Evolutionary conservation across 2,113 vertebrate species (phyloP).

Genomic region (Ailurus styani): DNA sequence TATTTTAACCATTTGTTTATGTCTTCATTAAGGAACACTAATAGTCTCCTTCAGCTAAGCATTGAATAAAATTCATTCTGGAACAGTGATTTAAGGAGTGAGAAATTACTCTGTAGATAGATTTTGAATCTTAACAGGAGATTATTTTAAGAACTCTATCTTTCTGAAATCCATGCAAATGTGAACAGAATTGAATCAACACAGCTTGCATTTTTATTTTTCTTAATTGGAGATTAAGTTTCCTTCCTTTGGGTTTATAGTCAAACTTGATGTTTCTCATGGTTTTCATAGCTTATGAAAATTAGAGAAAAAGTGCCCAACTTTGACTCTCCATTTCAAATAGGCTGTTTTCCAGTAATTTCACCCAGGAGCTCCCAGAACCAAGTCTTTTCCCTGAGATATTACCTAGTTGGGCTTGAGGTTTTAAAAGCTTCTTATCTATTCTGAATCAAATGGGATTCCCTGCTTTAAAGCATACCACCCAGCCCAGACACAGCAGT

Average conservation of each 20-base stretch:
- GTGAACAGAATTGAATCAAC: neutral
- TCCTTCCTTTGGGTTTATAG: neutral
- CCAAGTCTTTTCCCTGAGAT: neutral
- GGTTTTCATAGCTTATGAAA: neutral
- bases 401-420: neutral
- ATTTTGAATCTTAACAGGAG: slow-evolving; percentile 26
- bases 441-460: neutral
- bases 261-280: neutral
- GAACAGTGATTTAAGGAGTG: neutral
- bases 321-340: neutral
- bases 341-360: neutral
- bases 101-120: slow-evolving; percentile 1
- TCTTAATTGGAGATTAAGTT: neutral
- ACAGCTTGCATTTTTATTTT: slow-evolving; percentile 22
- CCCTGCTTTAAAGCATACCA: neutral
- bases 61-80: neutral
- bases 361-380: neutral
- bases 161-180: slow-evolving; percentile 39
- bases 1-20: slow-evolving; percentile 10
- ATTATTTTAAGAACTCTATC: slow-evolving; percentile 28
- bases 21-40: neutral
- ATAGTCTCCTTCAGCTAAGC: neutral
- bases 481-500: neutral
- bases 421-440: neutral
- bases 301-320: neutral